Base-by-base conservation (phyloP, 2,797 vertebrate genomes). In the Acanthurus lineatus region DNA sequence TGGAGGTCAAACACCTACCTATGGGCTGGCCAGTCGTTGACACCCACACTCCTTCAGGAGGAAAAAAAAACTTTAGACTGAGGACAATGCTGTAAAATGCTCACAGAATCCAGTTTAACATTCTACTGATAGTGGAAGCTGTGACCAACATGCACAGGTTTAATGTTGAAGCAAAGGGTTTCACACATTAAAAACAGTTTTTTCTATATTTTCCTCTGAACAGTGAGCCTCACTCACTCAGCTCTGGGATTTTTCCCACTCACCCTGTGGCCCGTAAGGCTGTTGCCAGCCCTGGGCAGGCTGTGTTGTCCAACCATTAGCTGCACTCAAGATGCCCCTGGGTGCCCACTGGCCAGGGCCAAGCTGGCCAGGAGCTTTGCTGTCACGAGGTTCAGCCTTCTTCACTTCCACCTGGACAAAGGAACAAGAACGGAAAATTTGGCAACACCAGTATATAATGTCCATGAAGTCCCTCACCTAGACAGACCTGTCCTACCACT, bases 331-430 rank as follows among this genome's bases (percentile, higher is more conserved):
- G 94, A 99, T 97, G 80, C 96, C 97, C 85, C 98, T 96, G 90
- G 96, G 96, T 22, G 96, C 97, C 98, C 98, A 99, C 91, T 99
- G 98, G 91, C 96, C 96, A 91, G 97, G 95, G 75, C 96, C 96
- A 2, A 97, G 96, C 14, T 97, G 97, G 84, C 97, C 97, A 19
- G 98, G 97, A 94, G 96, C 97, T 95, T 99, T 99, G 95, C 96
- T 98, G 82, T 99, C 99, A 19, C 99, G 97, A 77, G 99, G 99
- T 68, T 99, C 99, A 0, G 98, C 99, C 22, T 99, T 98, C 87
- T 99, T 99, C 88, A 99, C 99, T 95, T 99, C 99, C 96, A 99
- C 98, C 99, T 99, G 94, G 90, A 97, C 93, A 96, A 97, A 97
- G 97, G 93, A 94, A 95, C 95, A 94, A 84, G 94, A 83, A 96